Base-by-base conservation (phyloP, 2,888 invertebrate species). In the Cotesia congregata region DNA sequence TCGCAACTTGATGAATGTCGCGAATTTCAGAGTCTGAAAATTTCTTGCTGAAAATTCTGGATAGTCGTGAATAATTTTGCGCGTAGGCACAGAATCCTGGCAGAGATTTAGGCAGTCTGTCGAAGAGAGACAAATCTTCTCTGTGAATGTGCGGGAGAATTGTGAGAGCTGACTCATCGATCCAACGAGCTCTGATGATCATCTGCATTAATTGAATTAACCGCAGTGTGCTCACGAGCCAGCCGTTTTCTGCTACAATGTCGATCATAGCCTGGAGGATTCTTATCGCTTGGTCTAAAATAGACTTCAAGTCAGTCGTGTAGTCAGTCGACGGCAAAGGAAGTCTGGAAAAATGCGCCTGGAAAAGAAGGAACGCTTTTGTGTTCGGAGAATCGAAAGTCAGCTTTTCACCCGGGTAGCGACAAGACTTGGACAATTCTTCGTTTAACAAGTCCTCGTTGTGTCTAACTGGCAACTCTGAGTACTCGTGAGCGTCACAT, bases 241-340 rank as follows among this genome's bases (percentile, higher is more conserved):
- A 98, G 69, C 98, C 98, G 83, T 94, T 93, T 88, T 98, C 96
- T 0, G 98, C 96, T 65, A 94, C 93, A 9, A 97, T 94, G 90
- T 99, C 99, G 84, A 99, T 94, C 96, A 99, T 97, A 20, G 98
- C 98, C 96, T 98, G 90, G 82, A 98, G 90, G 80, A 99, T 96
- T 86, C 99, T 93, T 65, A 98, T 95, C 17, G 98, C 94, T 90
- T 99, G 98, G 90, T 99, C 99, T 71, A 99, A 91, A 0, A 98
- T 97, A 12, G 97, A 97, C 90, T 99, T 99, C 60, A 97, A 94
- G 90, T 99, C 99, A 0, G 99, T 98, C 75, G 94, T 91, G 89
- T 99, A 99, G 90, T 99, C 99, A 0, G 97, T 93, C 85, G 95
- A 95, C 0, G 98, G 98, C 74, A 99, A 90, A 41, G 92, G 90